These are phyloP conservation scores for Aulostomus chinensis DNA, from an alignment of 2,797 vertebrate genomes.

Conservation along the genomic window DNA sequence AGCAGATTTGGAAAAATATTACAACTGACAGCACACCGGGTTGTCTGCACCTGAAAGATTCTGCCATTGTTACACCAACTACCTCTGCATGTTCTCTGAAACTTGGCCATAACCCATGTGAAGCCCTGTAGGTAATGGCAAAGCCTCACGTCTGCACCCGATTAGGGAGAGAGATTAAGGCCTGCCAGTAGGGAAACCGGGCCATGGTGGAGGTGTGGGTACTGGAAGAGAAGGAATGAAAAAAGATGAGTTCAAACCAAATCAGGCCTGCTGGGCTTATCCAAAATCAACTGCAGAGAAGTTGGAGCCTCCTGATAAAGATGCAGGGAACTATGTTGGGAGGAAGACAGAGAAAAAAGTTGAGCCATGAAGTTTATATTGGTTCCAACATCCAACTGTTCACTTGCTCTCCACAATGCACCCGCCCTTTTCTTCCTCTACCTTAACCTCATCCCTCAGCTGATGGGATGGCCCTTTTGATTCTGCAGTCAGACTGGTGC, in stretches of 20 bases:
- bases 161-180: slow-evolving; percentile 74
- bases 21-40: not conserved
- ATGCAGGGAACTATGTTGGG: slow-evolving; percentile 51
- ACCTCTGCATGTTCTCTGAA: slow-evolving; percentile 38
- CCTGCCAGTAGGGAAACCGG: slow-evolving; percentile 68
- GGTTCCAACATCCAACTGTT: slow-evolving; percentile 45
- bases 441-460: slow-evolving; percentile 44
- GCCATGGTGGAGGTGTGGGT: slow-evolving; percentile 76
- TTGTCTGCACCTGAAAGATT: slow-evolving; percentile 20
- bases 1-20: slow-evolving; percentile 7
- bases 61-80: slow-evolving; percentile 21
- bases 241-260: slow-evolving; percentile 72
- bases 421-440: slow-evolving; percentile 20
- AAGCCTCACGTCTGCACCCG: slow-evolving; percentile 74
- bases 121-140: slow-evolving; percentile 65
- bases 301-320: slow-evolving; percentile 67
- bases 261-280: slow-evolving; percentile 66
- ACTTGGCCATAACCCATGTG: slow-evolving; percentile 54
- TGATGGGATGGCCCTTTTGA: slow-evolving; percentile 46
- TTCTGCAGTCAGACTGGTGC: slow-evolving; percentile 45
- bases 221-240: slow-evolving; percentile 67
- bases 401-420: slow-evolving; percentile 40
- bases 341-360: slow-evolving; percentile 17
- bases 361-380: slow-evolving; percentile 62
- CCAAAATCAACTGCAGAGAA: slow-evolving; percentile 59